Evolutionary conservation across 2,113 vertebrate species (phyloP), one percentile per base, ranked within the genome.

Genomic region (Shinisaurus crocodilurus): DNA sequence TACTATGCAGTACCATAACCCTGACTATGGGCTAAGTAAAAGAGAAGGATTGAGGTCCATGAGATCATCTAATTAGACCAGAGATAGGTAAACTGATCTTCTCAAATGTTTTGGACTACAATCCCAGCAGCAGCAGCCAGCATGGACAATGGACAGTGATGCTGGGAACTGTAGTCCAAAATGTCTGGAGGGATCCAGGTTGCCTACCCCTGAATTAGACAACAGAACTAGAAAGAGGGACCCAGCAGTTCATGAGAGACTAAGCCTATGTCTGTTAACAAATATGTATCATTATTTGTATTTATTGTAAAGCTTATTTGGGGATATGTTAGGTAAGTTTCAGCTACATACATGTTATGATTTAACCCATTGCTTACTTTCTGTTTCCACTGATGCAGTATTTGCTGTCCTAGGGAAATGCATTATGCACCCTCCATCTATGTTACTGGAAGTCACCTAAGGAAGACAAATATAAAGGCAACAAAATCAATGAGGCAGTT

Each of bases 401-500:
- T 96, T 96, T 95, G 94, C 94, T 87, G 94, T 97, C 89, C 97
- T 96, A 72, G 93, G 94, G 95, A 98, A 98, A 94, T 96, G 93
- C 81, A 87, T 96, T 94, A 96, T 45, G 65, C 95, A 96, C 86
- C 95, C 97, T 93, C 96, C 95, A 83, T 97, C 96, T 90, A 90
- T 95, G 96, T 96, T 98, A 96, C 97, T 97, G 91, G 97, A 96
- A 94, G 96, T 98, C 96, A 98, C 97, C 97, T 98, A 97, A 97
- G 95, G 96, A 98, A 98, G 97, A 97, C 93, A 97, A 96, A 97
- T 97, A 97, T 95, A 95, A 97, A 97, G 96, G 96, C 96, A 97
- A 96, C 96, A 96, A 97, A 97, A 97, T 97, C 97, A 97, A 97
- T 97, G 97, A 98, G 96, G 96, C 97, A 97, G 96, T 96, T 97